Percentiles rank a stretch among this genome's conserved stretches.
Conservation (phyloP, 2,113 vertebrate species). For the Lepus europaeus region DNA sequence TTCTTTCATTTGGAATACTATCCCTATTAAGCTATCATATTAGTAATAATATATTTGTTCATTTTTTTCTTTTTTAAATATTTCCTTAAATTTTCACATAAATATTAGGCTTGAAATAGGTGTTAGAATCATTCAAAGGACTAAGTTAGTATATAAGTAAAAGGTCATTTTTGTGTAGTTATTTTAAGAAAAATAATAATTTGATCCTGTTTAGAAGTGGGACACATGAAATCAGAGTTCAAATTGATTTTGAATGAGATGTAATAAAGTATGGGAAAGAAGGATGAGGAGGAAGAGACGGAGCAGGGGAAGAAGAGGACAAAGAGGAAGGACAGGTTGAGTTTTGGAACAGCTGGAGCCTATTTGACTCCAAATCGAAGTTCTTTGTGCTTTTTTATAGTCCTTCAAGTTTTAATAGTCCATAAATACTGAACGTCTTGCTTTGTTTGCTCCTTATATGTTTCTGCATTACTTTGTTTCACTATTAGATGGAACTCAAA, state of each 20-base stretch:
- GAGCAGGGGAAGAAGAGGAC: not conserved
- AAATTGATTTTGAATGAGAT: not conserved
- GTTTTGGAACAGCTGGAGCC: not conserved
- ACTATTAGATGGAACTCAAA: not conserved
- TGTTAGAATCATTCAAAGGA: not conserved
- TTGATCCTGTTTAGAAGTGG: too few species aligned
- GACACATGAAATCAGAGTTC: not conserved
- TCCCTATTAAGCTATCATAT: constrained; percentile 53
- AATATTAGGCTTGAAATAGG: not conserved
- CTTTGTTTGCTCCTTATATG: not conserved
- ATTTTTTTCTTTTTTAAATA: constrained; percentile 23
- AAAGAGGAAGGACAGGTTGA: not conserved
- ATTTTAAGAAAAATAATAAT: not conserved
- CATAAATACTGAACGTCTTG: not conserved
- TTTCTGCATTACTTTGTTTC: not conserved
- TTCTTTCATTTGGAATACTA: constrained; percentile 7
- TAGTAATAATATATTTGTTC: constrained; percentile 14
- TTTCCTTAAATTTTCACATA: not conserved
- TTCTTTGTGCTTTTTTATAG: not conserved
- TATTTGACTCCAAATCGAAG: not conserved
- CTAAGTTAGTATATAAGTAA: not conserved
- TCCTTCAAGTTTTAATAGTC: not conserved
- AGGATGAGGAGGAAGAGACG: not conserved
- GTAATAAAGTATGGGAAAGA: not conserved
- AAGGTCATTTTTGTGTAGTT: not conserved